Evolutionary conservation across 2,113 vertebrate genomes (phyloP), one percentile per base, ranked within the genome.

Genomic region (Orthonyx spaldingii): DNA sequence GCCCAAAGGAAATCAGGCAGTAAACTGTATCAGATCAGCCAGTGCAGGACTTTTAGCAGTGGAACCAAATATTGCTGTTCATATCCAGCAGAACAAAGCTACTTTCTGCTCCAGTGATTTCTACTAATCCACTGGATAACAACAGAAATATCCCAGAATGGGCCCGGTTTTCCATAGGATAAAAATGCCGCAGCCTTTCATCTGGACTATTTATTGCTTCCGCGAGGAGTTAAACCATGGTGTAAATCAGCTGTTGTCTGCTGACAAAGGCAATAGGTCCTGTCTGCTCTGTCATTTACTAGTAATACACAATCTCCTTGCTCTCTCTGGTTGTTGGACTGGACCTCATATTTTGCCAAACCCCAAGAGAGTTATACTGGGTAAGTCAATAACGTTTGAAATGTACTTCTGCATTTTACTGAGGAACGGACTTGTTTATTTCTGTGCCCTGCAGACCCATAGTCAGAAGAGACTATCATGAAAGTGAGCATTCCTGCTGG

Each of bases 231-330:
- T 96, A 93, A 96, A 88, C 41, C 1, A 2, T 30, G 35, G 35
- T 63, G 39, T 94, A 93, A 96, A 95, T 93, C 90, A 86, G 41
- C 46, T 3, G 2, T 71, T 96, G 78, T 86, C 84, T 91, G 90
- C 91, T 95, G 87, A 94, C 79, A 93, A 83, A 93, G 68, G 76
- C 68, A 88, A 80, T 80, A 94, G 82, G 76, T 80, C 35, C 64
- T 90, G 68, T 89, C 82, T 91, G 19, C 44, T 77, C 5, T 0
- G 63, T 74, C 85, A 70, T 93, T 93, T 92, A 63, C 84, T 88
- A 75, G 47, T 69, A 93, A 96, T 47, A 81, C 42, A 70, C 85
- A 86, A 80, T 76, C 19, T 74, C 17, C 20, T 80, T 85, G 23
- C 55, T 93, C 18, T 77, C 20, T 57, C 23, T 2, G 1, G 24